Evolutionary conservation across 1,140 invertebrate species (phyloP).

Genomic region (Thaumetopoea pityocampa): DNA sequence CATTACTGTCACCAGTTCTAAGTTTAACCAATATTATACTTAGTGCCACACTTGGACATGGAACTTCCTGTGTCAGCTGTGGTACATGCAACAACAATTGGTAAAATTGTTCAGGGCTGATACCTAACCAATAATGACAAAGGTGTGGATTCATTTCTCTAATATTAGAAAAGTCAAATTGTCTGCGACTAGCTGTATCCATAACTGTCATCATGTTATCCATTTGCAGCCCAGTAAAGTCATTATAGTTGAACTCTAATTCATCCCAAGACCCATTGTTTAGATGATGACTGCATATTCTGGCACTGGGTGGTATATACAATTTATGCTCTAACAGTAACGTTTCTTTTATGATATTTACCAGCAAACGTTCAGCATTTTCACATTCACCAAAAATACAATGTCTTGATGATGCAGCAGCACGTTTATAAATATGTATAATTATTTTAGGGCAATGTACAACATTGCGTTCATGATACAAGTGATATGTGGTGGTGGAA

Average conservation of each 20-base stretch:
- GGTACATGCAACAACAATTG: not conserved
- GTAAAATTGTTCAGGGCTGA: not conserved
- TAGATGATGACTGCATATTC: not conserved
- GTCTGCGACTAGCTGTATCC: not conserved
- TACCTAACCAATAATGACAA: slow-evolving; percentile 4
- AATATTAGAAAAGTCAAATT: slow-evolving; percentile 2
- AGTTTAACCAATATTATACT: slow-evolving; percentile 9
- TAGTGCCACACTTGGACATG: slow-evolving; percentile 4
- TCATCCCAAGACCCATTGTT: not conserved
- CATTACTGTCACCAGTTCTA: slow-evolving; percentile 16
- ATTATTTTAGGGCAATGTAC: slow-evolving; percentile 1
- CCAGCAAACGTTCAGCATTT: not conserved
- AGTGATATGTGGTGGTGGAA: not conserved
- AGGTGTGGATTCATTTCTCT: not conserved
- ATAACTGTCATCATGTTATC: slow-evolving; percentile 2
- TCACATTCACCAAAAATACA: not conserved
- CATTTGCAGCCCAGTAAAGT: not conserved
- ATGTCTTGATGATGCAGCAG: not conserved
- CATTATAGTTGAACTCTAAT: not conserved
- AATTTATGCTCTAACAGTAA: not conserved
- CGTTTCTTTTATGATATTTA: not conserved
- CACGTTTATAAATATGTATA: not conserved
- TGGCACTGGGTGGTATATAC: not conserved
- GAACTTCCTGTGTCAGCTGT: not conserved
- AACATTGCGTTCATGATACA: not conserved